Conservation (phyloP, 64 coral and sea anemone genomes). For the Platygyra sinensis region DNA sequence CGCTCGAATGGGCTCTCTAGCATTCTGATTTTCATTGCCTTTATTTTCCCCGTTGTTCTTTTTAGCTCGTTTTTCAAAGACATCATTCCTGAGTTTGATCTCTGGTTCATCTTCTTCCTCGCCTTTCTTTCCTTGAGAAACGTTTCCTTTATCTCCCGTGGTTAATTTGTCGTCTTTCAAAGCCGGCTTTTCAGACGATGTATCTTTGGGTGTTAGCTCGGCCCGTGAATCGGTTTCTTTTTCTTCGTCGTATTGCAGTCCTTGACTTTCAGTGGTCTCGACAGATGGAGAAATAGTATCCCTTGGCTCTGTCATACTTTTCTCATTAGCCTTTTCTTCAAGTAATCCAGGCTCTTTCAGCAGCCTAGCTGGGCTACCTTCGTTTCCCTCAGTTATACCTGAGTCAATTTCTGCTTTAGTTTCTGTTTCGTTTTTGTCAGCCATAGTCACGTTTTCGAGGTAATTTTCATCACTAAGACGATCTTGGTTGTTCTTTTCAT, state of each 20-base stretch:
- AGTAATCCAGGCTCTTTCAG: neutral
- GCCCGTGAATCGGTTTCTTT: neutral
- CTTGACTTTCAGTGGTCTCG: neutral
- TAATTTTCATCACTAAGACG: neutral
- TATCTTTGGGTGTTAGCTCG: neutral
- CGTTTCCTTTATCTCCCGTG: no score
- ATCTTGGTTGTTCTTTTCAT: neutral
- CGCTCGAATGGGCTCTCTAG: no score
- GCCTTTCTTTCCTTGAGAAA: neutral
- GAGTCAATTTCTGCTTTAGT: neutral
- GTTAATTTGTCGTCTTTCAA: neutral
- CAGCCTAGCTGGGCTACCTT: no score
- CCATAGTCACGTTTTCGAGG: neutral
- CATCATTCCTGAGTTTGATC: no score
- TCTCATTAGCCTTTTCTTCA: neutral
- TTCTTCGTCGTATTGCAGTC: neutral
- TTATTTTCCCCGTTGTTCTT: neutral
- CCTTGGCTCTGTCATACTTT: neutral
- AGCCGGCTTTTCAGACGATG: no score
- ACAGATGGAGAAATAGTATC: neutral
- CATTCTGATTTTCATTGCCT: no score
- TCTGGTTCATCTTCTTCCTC: neutral
- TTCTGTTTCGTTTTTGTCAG: neutral
- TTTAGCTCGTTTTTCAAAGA: neutral
- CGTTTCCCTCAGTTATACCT: neutral